Base-by-base conservation (phyloP, 2,113 vertebrate species). In the Pituophis catenifer region DNA sequence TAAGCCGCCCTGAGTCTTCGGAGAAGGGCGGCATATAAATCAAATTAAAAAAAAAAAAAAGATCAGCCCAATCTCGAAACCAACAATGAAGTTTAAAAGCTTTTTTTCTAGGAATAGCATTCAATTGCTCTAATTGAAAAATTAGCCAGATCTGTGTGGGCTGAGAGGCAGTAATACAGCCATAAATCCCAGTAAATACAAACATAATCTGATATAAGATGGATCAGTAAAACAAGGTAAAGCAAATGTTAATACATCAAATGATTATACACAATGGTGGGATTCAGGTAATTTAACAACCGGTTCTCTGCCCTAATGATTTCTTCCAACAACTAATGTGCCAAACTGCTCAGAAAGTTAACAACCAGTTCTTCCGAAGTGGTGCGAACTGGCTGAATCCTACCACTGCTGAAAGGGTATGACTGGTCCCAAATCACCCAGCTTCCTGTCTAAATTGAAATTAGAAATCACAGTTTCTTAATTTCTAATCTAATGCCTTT, bases 171-270 rank as follows among this genome's bases (percentile, higher is more conserved):
- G 95, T 97, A 96, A 97, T 97, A 95, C 95, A 97, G 93, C 95
- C 95, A 96, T 95, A 97, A 97, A 97, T 97, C 97, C 96, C 96
- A 97, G 97, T 97, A 97, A 97, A 97, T 97, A 96, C 96, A 97
- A 97, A 96, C 96, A 97, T 97, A 97, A 97, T 97, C 97, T 97
- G 96, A 97, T 97, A 96, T 97, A 97, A 97, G 93, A 97, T 97
- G 97, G 97, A 97, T 97, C 96, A 97, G 96, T 94, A 96, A 96
- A 96, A 97, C 96, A 97, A 97, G 96, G 96, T 96, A 96, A 96
- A 95, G 97, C 95, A 95, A 96, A 95, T 95, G 96, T 97, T 97
- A 96, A 95, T 95, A 97, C 96, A 94, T 97, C 96, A 97, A 96
- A 95, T 94, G 94, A 96, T 96, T 96, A 93, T 94, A 90, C 93